Percentiles rank a stretch among this genome's conserved stretches.
Evolutionary conservation across 2,797 vertebrate species (phyloP).

Genomic region (Myripristis jacobus): DNA sequence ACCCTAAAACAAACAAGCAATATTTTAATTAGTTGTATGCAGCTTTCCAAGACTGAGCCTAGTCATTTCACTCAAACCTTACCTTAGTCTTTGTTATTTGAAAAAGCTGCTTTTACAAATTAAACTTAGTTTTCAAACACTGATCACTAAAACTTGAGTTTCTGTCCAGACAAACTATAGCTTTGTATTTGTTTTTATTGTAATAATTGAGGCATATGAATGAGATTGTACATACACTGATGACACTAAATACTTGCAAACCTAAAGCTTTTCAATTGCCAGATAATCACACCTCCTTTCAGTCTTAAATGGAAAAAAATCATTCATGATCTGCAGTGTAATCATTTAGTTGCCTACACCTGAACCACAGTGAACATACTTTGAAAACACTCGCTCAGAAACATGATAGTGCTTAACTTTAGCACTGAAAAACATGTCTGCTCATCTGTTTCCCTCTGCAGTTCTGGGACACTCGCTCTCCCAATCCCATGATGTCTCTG

Average conservation of each 20-base stretch:
- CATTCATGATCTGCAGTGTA: not conserved
- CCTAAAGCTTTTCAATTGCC: not conserved
- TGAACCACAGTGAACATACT: not conserved
- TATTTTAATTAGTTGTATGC: no score
- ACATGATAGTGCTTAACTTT: not conserved
- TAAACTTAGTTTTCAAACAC: not conserved
- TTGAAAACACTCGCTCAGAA: not conserved
- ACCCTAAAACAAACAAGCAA: no score
- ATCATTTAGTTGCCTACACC: not conserved
- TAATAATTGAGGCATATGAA: no score
- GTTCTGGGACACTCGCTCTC: slow-evolving; percentile 99
- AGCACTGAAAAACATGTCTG: not conserved
- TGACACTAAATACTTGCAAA: not conserved
- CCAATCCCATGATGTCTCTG: slow-evolving; percentile 97
- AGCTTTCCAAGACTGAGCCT: no score
- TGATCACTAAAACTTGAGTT: not conserved
- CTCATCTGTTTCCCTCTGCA: slow-evolving; percentile 61
- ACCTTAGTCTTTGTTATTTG: not conserved
- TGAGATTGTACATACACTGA: no score
- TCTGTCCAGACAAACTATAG: not conserved
- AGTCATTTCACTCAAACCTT: no score
- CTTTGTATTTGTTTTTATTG: no score
- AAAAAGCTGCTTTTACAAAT: no score
- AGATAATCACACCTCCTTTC: not conserved
- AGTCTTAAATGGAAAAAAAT: not conserved